These are phyloP conservation scores for Hypsibius dujardini DNA, from an alignment of 1,140 invertebrate species.

Conservation along the genomic window DNA sequence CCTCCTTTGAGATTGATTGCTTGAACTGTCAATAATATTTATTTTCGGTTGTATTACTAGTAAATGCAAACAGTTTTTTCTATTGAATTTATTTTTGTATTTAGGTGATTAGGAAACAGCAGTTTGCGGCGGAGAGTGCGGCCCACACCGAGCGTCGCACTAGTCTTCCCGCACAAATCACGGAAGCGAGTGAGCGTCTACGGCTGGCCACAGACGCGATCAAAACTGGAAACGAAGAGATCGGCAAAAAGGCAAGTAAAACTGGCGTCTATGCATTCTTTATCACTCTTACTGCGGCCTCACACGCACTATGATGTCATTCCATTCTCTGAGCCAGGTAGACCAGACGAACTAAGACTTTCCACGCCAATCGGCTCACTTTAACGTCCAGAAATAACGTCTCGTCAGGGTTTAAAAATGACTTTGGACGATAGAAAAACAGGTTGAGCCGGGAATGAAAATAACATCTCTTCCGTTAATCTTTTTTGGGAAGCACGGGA, in stretches of 20 bases:
- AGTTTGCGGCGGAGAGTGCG: constrained; percentile 26
- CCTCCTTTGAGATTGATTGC: too few species aligned
- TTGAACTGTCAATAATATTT: too few species aligned
- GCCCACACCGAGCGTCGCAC: constrained; percentile 27
- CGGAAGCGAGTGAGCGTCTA: constrained; percentile 27
- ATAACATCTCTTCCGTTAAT: too few species aligned
- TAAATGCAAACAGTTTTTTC: too few species aligned
- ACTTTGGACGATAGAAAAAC: too few species aligned
- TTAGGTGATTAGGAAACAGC: constrained; percentile 19
- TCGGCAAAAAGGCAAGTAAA: not conserved
- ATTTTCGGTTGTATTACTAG: too few species aligned
- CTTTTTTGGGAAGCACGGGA: too few species aligned
- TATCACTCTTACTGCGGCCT: not conserved
- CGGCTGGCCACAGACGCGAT: not conserved
- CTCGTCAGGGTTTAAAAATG: too few species aligned
- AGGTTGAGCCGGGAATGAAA: too few species aligned
- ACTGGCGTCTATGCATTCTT: not conserved
- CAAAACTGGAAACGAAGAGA: not conserved
- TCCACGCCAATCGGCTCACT: not conserved
- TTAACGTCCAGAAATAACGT: too few species aligned
- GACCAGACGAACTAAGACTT: not conserved
- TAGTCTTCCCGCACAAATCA: constrained; percentile 28
- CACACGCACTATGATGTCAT: not conserved
- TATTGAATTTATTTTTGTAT: too few species aligned
- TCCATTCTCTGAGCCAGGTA: not conserved